Evolutionary conservation across 2,113 vertebrate species (phyloP).

Genomic region (Craseonycteris thonglongyai): DNA sequence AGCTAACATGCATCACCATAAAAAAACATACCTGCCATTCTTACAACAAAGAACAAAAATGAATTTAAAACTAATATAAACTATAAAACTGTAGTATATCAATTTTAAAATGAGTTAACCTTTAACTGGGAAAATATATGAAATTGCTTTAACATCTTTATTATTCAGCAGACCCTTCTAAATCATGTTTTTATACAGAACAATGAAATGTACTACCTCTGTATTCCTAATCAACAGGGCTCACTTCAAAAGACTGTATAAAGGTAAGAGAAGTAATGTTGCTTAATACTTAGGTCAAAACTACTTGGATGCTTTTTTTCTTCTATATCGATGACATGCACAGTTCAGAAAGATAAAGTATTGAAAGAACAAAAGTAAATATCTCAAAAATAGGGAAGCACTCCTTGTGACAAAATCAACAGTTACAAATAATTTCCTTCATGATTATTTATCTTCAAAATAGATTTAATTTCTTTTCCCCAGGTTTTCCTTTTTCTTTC

Average conservation of each 20-base stretch:
- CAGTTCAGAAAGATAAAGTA: neutral
- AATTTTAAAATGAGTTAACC: neutral
- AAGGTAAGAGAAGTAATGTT: neutral
- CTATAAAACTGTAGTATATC: neutral
- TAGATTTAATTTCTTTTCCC: neutral
- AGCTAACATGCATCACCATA: neutral
- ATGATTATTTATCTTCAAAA: neutral
- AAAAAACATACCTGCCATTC: neutral
- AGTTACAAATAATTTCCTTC: neutral
- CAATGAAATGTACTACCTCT: neutral
- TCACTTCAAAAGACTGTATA: neutral
- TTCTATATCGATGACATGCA: neutral
- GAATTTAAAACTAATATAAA: constrained; percentile 12
- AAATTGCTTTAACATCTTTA: neutral
- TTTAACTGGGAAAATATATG: neutral
- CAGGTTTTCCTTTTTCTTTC: neutral
- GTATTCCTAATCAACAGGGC: neutral
- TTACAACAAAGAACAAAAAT: neutral
- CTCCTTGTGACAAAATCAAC: neutral
- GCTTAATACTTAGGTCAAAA: neutral
- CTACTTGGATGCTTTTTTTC: neutral
- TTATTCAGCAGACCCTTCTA: neutral
- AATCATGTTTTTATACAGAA: neutral
- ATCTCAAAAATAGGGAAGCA: neutral
- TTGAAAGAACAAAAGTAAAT: neutral